These are phyloP conservation scores for Mesorhabditis belari DNA, from an alignment of 2,888 invertebrate species.

Conservation along the genomic window DNA sequence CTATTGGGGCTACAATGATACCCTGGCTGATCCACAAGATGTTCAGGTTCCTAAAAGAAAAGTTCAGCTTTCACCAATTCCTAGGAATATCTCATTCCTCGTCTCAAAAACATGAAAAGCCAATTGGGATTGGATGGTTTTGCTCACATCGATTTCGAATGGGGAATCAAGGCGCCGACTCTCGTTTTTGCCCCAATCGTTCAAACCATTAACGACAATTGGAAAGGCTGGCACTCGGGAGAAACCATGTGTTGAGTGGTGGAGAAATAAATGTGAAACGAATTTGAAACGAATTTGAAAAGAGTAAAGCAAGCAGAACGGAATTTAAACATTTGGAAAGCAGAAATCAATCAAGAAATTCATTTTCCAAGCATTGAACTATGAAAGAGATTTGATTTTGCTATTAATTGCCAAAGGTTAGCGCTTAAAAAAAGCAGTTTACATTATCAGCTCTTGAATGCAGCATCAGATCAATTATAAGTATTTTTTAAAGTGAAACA, in stretches of 20 bases:
- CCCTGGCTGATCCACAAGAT: not conserved
- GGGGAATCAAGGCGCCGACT: not conserved
- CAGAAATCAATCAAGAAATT: no score
- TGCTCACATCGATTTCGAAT: not conserved
- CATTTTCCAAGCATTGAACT: no score
- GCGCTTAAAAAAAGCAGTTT: not conserved
- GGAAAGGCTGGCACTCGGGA: not conserved
- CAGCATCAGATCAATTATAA: no score
- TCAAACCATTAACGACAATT: not conserved
- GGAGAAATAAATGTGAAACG: no score
- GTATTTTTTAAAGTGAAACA: no score
- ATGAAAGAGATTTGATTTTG: no score
- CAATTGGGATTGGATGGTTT: not conserved
- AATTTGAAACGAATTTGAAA: no score
- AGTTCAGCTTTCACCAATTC: not conserved
- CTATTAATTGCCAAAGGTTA: no score
- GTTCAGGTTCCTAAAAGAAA: not conserved
- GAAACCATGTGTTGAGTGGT: not conserved
- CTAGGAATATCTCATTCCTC: not conserved
- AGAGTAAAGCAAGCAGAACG: no score
- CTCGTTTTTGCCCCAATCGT: not conserved
- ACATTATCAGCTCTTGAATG: not conserved
- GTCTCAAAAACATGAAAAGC: not conserved
- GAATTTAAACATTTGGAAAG: no score
- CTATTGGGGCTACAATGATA: constrained; percentile 1